These are phyloP conservation scores for Phengaris alcon DNA, from an alignment of 2,888 invertebrate species.

Conservation along the genomic window DNA sequence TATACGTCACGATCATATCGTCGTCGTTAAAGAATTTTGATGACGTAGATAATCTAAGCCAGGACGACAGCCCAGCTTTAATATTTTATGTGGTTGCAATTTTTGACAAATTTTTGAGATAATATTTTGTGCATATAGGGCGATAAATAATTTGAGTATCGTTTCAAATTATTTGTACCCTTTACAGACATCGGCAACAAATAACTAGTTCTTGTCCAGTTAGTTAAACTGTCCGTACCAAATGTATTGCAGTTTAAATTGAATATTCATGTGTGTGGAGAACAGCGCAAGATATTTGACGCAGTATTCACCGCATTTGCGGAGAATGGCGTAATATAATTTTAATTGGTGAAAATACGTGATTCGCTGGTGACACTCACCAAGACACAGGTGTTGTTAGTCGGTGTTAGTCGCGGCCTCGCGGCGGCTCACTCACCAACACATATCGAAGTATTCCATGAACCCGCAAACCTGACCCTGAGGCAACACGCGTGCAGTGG, in stretches of 20 bases:
- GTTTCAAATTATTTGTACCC: background rate
- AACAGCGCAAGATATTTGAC: slow-evolving; percentile 26
- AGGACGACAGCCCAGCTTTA: background rate
- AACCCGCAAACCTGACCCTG: slow-evolving; percentile 29
- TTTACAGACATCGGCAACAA: background rate
- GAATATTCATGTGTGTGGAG: slow-evolving; percentile 13
- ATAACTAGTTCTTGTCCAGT: background rate
- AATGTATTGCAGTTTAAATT: slow-evolving; percentile 13
- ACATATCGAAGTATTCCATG: slow-evolving; percentile 70
- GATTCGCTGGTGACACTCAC: slow-evolving; percentile 48
- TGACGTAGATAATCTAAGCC: background rate
- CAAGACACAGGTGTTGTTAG: slow-evolving; percentile 46
- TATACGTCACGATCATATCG: background rate
- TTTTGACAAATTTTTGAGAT: background rate
- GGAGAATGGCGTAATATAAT: slow-evolving; percentile 24
- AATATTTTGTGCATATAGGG: background rate
- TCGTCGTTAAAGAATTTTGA: background rate
- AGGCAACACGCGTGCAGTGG: slow-evolving; percentile 46
- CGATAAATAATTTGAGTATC: background rate
- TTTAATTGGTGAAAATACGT: slow-evolving; percentile 31
- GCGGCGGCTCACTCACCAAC: slow-evolving; percentile 67
- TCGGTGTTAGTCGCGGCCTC: slow-evolving; percentile 50
- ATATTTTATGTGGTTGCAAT: background rate
- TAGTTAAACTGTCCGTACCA: background rate
- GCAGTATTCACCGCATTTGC: slow-evolving; percentile 27